These are phyloP conservation scores for Misgurnus anguillicaudatus DNA, from an alignment of 2,113 vertebrate genomes.

Conservation along the genomic window DNA sequence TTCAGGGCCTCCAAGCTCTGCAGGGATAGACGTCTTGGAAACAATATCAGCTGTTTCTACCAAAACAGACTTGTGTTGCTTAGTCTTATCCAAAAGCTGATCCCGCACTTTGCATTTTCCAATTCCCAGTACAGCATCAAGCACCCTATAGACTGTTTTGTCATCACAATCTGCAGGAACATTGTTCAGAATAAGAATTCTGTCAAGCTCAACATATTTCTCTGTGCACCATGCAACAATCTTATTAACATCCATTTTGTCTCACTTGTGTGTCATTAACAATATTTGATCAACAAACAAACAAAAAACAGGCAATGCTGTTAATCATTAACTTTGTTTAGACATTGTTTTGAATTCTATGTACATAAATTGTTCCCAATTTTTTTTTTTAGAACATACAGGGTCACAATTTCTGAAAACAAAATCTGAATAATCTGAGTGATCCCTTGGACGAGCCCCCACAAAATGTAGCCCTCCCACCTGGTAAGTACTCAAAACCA, in stretches of 20 bases:
- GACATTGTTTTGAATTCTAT: not conserved
- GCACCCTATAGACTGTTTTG: not conserved
- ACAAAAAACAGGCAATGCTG: too few species aligned
- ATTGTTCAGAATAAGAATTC: not conserved
- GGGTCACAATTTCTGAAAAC: not conserved
- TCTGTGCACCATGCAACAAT: constrained; percentile 9
- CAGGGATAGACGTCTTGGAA: not conserved
- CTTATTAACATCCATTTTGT: not conserved
- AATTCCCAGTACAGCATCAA: not conserved
- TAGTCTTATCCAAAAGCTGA: not conserved
- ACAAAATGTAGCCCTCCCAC: too few species aligned
- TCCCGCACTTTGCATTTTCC: not conserved
- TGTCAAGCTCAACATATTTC: not conserved
- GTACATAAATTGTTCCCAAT: too few species aligned
- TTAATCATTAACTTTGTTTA: not conserved
- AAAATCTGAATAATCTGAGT: too few species aligned
- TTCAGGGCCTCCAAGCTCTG: constrained; percentile 6
- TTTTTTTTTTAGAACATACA: not conserved
- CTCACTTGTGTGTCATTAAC: not conserved
- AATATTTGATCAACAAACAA: not conserved
- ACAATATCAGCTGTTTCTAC: not conserved
- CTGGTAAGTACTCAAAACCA: too few species aligned
- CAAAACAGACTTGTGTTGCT: not conserved
- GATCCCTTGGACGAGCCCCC: too few species aligned
- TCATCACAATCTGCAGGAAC: not conserved